Conservation (phyloP, 2,113 vertebrate species). For the Cryptotis parvus region DNA sequence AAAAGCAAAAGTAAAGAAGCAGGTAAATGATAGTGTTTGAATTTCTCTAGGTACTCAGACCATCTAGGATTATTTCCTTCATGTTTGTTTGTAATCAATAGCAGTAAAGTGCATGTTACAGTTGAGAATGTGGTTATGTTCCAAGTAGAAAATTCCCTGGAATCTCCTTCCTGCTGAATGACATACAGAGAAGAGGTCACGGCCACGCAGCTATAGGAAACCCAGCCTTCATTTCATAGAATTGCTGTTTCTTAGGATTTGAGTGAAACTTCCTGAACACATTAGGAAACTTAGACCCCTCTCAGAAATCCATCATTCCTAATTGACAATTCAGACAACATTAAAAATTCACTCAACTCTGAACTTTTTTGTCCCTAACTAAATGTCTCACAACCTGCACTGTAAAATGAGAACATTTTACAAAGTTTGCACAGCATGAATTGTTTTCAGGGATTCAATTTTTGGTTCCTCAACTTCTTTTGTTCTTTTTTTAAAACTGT, state of each 20-base stretch:
- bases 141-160: background rate
- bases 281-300: no score
- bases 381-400: background rate
- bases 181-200: background rate
- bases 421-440: background rate
- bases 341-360: background rate
- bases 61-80: background rate
- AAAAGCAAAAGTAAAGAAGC: background rate
- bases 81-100: background rate
- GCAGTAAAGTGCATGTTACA: no score
- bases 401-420: background rate
- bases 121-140: background rate
- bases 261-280: no score
- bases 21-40: background rate
- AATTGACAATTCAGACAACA: background rate
- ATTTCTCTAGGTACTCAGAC: background rate
- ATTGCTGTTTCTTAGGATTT: no score
- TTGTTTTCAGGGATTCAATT: background rate
- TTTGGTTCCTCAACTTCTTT: background rate
- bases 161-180: slow-evolving; percentile 20
- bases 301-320: no score
- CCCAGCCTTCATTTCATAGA: no score
- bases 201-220: no score
- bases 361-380: background rate
- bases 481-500: slow-evolving; percentile 39